Evolutionary conservation across 35 echinoderm and acorn worm species (phyloP).

Genomic region (Anneissia japonica): DNA sequence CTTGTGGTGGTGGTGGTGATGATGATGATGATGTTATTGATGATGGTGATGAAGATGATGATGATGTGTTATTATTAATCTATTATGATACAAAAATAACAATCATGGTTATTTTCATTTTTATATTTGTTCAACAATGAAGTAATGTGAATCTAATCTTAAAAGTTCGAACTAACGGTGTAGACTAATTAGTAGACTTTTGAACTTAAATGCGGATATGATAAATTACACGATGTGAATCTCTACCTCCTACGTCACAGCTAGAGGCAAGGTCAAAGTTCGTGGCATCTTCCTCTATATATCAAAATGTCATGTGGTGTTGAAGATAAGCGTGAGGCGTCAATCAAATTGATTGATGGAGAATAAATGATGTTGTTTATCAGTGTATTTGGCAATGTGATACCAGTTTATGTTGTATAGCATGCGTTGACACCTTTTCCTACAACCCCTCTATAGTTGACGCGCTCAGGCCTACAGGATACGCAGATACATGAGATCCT

Average conservation of each 20-base stretch:
- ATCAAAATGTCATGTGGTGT: background rate
- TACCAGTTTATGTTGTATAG: background rate
- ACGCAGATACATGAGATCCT: too few species aligned
- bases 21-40: too few species aligned
- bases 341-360: background rate
- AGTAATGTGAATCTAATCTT: too few species aligned
- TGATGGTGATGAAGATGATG: too few species aligned
- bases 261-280: slow-evolving; percentile 1
- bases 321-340: background rate
- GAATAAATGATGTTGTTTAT: background rate
- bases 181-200: background rate
- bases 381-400: background rate
- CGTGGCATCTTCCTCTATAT: background rate
- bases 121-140: too few species aligned
- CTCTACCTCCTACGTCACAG: background rate
- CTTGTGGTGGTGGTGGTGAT: too few species aligned
- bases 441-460: background rate
- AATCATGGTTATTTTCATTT: too few species aligned
- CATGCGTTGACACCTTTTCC: background rate
- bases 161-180: background rate
- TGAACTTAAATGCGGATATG: background rate
- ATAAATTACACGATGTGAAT: background rate
- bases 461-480: too few species aligned
- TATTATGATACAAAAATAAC: too few species aligned
- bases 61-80: too few species aligned